Percentiles rank a stretch among this genome's conserved stretches.
Conservation (phyloP, 2,888 invertebrate genomes). For the Thymelicus sylvestris region DNA sequence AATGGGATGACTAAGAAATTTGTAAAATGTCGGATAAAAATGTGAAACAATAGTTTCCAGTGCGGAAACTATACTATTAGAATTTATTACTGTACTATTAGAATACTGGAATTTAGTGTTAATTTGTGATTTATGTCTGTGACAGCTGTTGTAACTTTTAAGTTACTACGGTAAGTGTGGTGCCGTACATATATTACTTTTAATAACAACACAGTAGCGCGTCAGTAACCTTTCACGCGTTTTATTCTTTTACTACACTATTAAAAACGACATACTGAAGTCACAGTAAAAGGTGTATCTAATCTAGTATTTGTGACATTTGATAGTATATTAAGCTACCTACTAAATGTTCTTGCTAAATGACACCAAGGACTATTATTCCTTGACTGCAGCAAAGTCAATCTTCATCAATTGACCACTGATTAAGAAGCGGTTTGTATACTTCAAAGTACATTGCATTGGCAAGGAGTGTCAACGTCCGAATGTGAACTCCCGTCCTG, state of each 20-base stretch:
- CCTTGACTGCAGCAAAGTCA: background rate
- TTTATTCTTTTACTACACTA: too few relatives aligned
- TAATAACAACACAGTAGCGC: background rate
- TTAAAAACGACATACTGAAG: too few relatives aligned
- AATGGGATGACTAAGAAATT: too few relatives aligned
- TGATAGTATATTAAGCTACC: background rate
- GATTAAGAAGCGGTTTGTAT: constrained; percentile 11
- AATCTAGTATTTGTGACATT: background rate
- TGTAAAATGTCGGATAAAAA: too few relatives aligned
- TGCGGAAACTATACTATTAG: too few relatives aligned
- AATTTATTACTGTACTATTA: too few relatives aligned
- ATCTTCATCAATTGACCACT: constrained; percentile 27
- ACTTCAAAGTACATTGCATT: constrained; percentile 11
- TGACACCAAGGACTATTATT: background rate
- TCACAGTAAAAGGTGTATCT: background rate
- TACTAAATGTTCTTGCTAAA: background rate
- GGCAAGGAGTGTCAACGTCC: constrained; percentile 31
- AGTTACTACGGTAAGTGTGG: too few relatives aligned
- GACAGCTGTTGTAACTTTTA: too few relatives aligned
- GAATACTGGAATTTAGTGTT: too few relatives aligned
- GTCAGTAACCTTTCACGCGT: too few relatives aligned
- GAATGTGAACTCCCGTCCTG: constrained; percentile 28
- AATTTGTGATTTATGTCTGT: too few relatives aligned
- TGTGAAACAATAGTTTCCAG: too few relatives aligned
- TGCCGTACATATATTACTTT: background rate